These are phyloP conservation scores for Oscheius sp. DNA, from an alignment of 2,888 invertebrate species.

Conservation along the genomic window DNA sequence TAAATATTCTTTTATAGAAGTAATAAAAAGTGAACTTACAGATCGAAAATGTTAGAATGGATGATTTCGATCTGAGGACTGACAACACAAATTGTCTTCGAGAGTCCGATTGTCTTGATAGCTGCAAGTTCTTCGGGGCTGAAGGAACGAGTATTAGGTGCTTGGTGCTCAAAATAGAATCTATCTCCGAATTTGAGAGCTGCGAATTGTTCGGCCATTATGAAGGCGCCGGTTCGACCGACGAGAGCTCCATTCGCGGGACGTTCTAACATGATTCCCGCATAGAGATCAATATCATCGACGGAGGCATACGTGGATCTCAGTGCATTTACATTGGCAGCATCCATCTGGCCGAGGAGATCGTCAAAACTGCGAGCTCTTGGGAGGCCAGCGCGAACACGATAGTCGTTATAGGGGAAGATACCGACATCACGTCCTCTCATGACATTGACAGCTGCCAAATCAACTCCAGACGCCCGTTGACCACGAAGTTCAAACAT, in stretches of 20 bases:
- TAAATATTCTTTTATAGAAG: no score
- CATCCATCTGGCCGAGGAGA: constrained; percentile 36
- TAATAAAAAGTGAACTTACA: constrained; percentile 27
- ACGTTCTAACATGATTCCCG: constrained; percentile 50
- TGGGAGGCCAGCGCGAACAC: constrained; percentile 30
- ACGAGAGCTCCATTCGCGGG: constrained; percentile 39
- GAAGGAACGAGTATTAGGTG: constrained; percentile 10
- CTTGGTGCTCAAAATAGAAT: constrained; percentile 45
- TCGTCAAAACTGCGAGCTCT: constrained; percentile 38
- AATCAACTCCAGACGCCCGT: constrained; percentile 81
- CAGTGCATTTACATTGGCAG: constrained; percentile 38
- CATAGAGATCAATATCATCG: constrained; percentile 51
- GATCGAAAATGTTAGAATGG: constrained; percentile 38
- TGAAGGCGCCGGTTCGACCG: constrained; percentile 50
- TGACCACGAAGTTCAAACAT: constrained; percentile 84
- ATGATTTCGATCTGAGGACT: constrained; percentile 28
- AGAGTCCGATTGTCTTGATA: constrained; percentile 30
- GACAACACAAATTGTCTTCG: constrained; percentile 35
- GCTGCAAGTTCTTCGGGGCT: constrained; percentile 24
- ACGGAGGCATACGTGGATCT: constrained; percentile 42
- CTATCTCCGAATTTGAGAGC: constrained; percentile 47
- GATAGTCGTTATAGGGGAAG: constrained; percentile 35
- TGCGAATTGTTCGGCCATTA: constrained; percentile 49
- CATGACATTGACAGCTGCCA: constrained; percentile 88
- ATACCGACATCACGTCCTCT: constrained; percentile 74